Evolutionary conservation across 1,140 invertebrate species (phyloP).

Genomic region (Caenorhabditis brenneri): DNA sequence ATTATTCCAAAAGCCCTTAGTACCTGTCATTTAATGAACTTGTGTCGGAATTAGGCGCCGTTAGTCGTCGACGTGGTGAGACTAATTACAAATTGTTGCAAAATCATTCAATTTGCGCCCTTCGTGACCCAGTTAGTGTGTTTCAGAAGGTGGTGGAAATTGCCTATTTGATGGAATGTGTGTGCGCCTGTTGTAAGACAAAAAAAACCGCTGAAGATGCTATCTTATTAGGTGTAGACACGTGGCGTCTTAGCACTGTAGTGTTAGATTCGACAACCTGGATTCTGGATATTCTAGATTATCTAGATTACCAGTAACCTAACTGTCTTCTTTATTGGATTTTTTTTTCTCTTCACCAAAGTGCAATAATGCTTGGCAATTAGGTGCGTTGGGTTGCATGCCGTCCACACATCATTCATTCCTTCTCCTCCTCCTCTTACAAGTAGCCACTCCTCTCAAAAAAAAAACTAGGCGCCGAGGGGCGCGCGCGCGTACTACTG

Average conservation of each 20-base stretch:
- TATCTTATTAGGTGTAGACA: no score
- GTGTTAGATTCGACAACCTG: no score
- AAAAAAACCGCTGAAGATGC: no score
- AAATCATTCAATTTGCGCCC: conserved; percentile 6
- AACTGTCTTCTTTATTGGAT: no score
- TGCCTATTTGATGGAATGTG: no score
- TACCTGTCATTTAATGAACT: no score
- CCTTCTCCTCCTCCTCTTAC: background rate
- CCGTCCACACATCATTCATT: conserved; percentile 31
- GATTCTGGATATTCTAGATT: no score
- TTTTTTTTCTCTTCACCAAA: no score
- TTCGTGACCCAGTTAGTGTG: background rate
- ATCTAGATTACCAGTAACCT: no score
- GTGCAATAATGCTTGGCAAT: conserved; percentile 34
- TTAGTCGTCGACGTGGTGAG: background rate
- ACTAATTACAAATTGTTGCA: conserved; percentile 29
- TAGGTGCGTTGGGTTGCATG: conserved; percentile 10
- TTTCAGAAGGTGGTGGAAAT: no score
- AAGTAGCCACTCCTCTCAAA: conserved; percentile 18
- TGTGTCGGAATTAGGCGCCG: background rate
- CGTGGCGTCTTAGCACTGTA: no score
- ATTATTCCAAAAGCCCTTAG: background rate
- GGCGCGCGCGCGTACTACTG: background rate
- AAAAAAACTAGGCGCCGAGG: conserved; percentile 33
- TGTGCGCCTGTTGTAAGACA: no score